A percentile compares a stretch with the other conserved stretches of the same genome.
phyloP scores from a whole-genome alignment of 2,113 vertebrate species.

The Dicentrarchus labrax region DNA sequence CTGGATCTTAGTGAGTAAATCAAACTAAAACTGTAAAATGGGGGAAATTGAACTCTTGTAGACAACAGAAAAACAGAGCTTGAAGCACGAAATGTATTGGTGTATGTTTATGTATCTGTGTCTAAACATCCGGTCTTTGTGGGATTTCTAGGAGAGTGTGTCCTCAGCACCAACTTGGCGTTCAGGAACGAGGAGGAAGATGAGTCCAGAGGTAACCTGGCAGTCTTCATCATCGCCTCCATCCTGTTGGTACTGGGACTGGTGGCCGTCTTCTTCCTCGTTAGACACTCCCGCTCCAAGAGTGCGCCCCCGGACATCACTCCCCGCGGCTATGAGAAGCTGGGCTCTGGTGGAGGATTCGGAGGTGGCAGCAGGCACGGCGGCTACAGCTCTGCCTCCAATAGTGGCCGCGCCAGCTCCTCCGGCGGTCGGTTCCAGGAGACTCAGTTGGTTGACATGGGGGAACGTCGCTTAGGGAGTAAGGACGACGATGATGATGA shows the following conservation, averaged over 20 bases:
- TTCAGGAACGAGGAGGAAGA: slow-evolving; percentile 71
- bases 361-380: slow-evolving; percentile 64
- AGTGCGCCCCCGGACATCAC: slow-evolving; percentile 52
- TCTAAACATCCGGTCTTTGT: slow-evolving; percentile 10
- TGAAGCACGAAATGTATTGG: no score
- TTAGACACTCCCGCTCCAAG: slow-evolving; percentile 86
- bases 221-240: slow-evolving; percentile 85
- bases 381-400: slow-evolving; percentile 64
- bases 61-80: neutral
- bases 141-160: slow-evolving; percentile 87
- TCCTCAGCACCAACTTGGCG: slow-evolving; percentile 81
- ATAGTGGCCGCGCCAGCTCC: slow-evolving; percentile 74
- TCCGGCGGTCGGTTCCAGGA: slow-evolving; percentile 81
- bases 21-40: neutral
- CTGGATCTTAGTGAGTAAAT: neutral
- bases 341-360: slow-evolving; percentile 79
- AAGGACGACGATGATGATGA: slow-evolving; percentile 70
- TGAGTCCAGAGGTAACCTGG: slow-evolving; percentile 77
- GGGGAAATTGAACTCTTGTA: neutral
- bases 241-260: slow-evolving; percentile 86
- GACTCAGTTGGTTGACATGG: slow-evolving; percentile 89
- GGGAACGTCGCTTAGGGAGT: slow-evolving; percentile 69
- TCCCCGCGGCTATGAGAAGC: slow-evolving; percentile 89
- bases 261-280: slow-evolving; percentile 80
- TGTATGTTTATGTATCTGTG: neutral